Percentiles rank a stretch among this genome's conserved stretches.
Conservation (phyloP, 2,888 invertebrate species). For the Nomada fucata region DNA sequence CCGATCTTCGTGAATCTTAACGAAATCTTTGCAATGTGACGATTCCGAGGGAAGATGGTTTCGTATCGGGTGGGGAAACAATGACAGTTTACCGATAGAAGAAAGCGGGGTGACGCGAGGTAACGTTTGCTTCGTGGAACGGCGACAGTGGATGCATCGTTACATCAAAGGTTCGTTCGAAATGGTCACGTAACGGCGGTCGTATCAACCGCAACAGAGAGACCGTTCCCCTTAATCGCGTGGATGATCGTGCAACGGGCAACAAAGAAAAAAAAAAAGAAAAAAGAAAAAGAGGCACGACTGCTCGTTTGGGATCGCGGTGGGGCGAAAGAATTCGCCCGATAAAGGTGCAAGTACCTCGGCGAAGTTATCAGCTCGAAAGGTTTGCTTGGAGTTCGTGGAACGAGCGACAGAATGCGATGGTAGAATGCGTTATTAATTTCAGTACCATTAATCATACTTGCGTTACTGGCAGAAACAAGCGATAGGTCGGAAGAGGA, state of each 20-base stretch:
- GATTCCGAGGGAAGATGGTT: not conserved
- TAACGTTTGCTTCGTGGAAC: not conserved
- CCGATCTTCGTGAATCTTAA: not conserved
- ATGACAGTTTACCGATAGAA: not conserved
- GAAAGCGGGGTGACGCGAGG: not conserved
- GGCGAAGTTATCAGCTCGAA: conserved; percentile 48
- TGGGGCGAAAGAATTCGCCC: conserved; percentile 44
- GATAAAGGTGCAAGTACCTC: conserved; percentile 46
- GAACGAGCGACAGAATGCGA: conserved; percentile 45
- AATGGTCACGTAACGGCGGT: conserved; percentile 17
- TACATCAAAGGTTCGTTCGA: not conserved
- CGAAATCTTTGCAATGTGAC: not conserved
- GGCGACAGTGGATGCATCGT: conserved; percentile 13
- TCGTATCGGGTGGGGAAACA: not conserved
- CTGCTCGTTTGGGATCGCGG: conserved; percentile 22
- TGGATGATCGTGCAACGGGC: conserved; percentile 38
- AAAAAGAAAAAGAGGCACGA: conserved; percentile 11
- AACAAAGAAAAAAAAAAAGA: not conserved
- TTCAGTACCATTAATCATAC: conserved; percentile 66
- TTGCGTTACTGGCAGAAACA: conserved; percentile 69
- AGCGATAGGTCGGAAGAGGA: conserved; percentile 60
- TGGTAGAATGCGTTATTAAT: conserved; percentile 59
- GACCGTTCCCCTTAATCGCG: conserved; percentile 40
- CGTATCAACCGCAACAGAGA: conserved; percentile 15
- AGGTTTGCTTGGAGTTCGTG: conserved; percentile 37